A percentile compares a stretch with the other conserved stretches of the same genome.
phyloP scores from a whole-genome alignment of 2,113 vertebrate genomes.

The Smithornis capensis region DNA sequence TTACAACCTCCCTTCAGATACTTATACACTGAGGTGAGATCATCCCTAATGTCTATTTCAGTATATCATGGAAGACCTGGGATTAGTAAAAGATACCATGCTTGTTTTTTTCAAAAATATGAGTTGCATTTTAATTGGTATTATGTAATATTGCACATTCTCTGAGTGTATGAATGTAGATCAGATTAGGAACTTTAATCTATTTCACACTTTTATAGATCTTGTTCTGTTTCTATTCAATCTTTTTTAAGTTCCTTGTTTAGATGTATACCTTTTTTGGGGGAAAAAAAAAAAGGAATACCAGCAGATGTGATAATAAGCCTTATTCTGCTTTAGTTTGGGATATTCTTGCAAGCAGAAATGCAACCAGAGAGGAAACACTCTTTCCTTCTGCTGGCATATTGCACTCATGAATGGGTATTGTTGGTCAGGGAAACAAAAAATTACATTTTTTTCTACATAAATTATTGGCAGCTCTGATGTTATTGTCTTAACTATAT shows the following conservation, averaged over 20 bases:
- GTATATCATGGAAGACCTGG: background rate
- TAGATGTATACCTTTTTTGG: background rate
- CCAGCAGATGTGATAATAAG: background rate
- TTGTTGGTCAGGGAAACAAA: background rate
- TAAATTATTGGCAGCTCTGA: background rate
- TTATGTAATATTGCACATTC: background rate
- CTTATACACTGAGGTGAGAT: background rate
- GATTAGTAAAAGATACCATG: background rate
- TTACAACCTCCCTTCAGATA: background rate
- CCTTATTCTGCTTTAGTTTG: background rate
- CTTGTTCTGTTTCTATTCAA: background rate
- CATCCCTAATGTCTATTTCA: background rate
- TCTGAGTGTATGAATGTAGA: background rate
- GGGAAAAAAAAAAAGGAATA: rapidly evolving
- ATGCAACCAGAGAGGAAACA: rapidly evolving
- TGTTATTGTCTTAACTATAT: background rate
- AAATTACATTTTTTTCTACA: background rate
- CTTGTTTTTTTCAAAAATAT: background rate
- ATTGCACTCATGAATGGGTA: rapidly evolving
- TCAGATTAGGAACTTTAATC: background rate
- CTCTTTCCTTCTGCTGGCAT: background rate
- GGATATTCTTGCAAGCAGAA: background rate
- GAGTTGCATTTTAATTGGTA: background rate
- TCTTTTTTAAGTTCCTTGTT: background rate
- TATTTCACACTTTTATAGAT: background rate